Conservation (phyloP, 2,888 invertebrate species). For the Sinodicranocentrus sp. region DNA sequence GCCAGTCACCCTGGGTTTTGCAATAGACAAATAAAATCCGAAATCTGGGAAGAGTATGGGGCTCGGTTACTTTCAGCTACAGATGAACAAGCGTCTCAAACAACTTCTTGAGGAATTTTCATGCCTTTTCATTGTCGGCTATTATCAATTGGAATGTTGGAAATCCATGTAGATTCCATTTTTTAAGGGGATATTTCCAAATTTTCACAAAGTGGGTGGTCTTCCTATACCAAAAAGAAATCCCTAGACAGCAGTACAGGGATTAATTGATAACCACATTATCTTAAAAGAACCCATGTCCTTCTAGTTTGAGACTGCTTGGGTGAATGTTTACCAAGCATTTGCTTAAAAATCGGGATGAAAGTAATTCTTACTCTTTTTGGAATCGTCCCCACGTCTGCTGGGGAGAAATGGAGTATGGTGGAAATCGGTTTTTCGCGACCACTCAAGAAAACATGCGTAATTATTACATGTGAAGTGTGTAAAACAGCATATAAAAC, state of each 20-base stretch:
- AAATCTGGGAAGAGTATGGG: constrained; percentile 63
- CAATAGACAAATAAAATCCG: neutral
- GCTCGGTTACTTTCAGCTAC: constrained; percentile 73
- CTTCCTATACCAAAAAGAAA: too few relatives aligned
- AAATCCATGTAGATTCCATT: neutral
- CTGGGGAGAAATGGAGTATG: too few relatives aligned
- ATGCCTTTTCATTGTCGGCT: too few relatives aligned
- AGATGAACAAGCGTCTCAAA: too few relatives aligned
- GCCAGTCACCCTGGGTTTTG: constrained; percentile 29
- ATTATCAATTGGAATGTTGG: neutral
- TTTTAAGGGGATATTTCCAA: neutral
- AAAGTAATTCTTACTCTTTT: constrained; percentile 66
- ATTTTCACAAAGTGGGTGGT: neutral
- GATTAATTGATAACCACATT: too few relatives aligned
- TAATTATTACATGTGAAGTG: neutral
- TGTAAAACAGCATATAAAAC: neutral
- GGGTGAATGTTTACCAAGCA: neutral
- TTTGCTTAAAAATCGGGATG: constrained; percentile 26
- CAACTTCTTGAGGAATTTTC: too few relatives aligned
- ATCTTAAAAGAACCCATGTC: too few relatives aligned
- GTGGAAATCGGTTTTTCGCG: neutral
- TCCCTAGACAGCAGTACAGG: too few relatives aligned
- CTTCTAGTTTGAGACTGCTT: too few relatives aligned
- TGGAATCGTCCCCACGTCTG: too few relatives aligned
- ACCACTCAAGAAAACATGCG: constrained; percentile 9